Conservation (phyloP, 1,140 invertebrate genomes). For the Archivesica marissinica region DNA sequence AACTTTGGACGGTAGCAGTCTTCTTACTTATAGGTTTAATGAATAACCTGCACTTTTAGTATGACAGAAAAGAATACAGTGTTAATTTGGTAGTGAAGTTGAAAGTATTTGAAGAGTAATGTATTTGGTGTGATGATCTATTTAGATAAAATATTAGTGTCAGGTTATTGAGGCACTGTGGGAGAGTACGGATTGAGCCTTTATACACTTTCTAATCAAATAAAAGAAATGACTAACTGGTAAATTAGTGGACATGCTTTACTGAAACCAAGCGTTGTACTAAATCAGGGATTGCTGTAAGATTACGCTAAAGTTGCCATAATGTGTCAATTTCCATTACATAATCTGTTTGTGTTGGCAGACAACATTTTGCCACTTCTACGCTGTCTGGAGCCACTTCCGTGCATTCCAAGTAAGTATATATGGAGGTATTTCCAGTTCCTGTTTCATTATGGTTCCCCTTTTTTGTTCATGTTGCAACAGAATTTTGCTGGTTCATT, state of each 20-base stretch:
- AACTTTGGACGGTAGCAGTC: too few species aligned
- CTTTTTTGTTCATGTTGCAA: not conserved
- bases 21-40: too few species aligned
- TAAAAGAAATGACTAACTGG: not conserved
- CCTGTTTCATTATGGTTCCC: not conserved
- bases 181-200: not conserved
- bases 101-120: not conserved
- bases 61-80: not conserved
- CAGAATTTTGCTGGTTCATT: not conserved
- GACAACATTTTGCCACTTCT: slow-evolving; percentile 8
- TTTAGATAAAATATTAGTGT: slow-evolving; percentile 29
- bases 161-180: slow-evolving; percentile 19
- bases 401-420: slow-evolving; percentile 20
- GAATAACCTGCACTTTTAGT: too few species aligned
- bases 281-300: not conserved
- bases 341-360: slow-evolving; percentile 42
- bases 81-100: not conserved
- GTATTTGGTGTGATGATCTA: slow-evolving; percentile 23
- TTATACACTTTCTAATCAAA: slow-evolving; percentile 1
- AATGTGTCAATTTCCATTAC: slow-evolving; percentile 52
- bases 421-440: not conserved
- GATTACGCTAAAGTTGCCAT: not conserved
- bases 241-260: not conserved
- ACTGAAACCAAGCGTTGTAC: not conserved
- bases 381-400: slow-evolving; percentile 1